A percentile compares a stretch with the other conserved stretches of the same genome.
Conservation (phyloP, 37 sponge, comb jelly and placozoan species). For the Ephydatia muelleri region DNA sequence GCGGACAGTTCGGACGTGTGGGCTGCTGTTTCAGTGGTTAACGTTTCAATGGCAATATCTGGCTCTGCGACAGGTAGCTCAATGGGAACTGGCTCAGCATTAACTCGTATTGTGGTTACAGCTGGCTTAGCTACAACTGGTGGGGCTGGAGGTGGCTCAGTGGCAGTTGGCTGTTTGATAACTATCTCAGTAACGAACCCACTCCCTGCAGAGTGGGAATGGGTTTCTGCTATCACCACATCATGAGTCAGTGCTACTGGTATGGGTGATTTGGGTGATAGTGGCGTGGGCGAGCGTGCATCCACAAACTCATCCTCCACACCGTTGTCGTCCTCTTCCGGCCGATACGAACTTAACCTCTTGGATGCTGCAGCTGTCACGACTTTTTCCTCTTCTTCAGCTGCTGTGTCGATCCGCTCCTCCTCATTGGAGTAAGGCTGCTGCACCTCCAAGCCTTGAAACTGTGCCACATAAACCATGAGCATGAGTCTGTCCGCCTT, state of each 20-base stretch:
- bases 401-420: neutral
- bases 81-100: neutral
- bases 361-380: neutral
- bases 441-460: slow-evolving; percentile 12
- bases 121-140: neutral
- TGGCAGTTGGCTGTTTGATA: neutral
- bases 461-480: slow-evolving; percentile 64
- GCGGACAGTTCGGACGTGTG: neutral
- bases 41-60: neutral
- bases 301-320: neutral
- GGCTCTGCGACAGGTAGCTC: neutral
- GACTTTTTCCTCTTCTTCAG: neutral
- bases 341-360: neutral
- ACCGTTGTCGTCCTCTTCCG: neutral
- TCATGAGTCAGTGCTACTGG: too few relatives aligned
- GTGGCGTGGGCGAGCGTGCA: too few relatives aligned
- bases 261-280: neutral
- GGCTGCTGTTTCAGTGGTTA: neutral
- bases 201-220: neutral
- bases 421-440: neutral
- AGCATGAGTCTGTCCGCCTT: slow-evolving; percentile 40
- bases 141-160: neutral
- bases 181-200: too few relatives aligned
- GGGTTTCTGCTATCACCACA: neutral
- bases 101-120: too few relatives aligned